Evolutionary conservation across 2,797 vertebrate genomes (phyloP).

Genomic region (Galagoides demidoff): DNA sequence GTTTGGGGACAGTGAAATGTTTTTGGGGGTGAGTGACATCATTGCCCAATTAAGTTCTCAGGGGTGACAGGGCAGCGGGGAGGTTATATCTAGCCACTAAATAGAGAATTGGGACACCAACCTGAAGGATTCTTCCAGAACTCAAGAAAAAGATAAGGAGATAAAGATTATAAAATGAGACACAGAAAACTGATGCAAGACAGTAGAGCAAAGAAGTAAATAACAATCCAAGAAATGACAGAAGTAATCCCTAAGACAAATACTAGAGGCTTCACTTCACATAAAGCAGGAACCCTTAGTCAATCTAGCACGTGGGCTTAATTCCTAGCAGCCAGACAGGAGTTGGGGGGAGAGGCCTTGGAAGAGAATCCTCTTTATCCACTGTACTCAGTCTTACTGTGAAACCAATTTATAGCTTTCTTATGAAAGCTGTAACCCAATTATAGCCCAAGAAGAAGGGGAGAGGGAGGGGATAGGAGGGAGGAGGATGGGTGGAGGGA

Average conservation of each 20-base stretch:
- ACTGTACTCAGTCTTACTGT: no score
- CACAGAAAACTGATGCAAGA: neutral
- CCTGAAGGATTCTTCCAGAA: neutral
- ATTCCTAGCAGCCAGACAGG: neutral
- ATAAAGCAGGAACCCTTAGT: neutral
- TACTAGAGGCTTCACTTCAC: neutral
- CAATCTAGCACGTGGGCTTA: neutral
- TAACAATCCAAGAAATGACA: neutral
- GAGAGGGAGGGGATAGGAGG: no score
- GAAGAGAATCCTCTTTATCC: neutral
- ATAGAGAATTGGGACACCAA: neutral
- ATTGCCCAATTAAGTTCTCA: neutral
- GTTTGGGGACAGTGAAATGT: neutral
- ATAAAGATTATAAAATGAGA: neutral
- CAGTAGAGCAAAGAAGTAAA: neutral
- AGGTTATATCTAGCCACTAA: neutral
- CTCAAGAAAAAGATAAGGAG: neutral
- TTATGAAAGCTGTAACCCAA: no score
- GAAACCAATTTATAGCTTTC: no score
- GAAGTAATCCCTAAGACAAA: neutral
- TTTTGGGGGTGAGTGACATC: neutral
- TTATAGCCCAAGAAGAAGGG: no score
- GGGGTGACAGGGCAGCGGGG: neutral
- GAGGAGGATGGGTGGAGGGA: no score
- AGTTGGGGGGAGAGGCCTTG: neutral